Base-by-base conservation (phyloP, 2,113 vertebrate genomes). In the Myotis lucifugus region DNA sequence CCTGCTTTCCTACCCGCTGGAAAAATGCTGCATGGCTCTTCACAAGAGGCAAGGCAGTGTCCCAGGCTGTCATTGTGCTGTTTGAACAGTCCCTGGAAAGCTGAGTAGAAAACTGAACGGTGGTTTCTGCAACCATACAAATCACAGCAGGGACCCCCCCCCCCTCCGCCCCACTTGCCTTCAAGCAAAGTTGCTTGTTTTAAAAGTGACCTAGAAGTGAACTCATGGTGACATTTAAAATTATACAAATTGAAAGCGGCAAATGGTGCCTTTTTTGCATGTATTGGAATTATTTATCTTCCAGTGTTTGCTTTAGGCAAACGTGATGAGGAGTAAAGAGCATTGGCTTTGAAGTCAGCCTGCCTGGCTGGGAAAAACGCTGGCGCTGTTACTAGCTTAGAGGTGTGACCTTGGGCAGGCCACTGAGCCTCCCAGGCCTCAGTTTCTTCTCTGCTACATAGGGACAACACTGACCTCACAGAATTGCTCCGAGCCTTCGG, bases 171-270 rank as follows among this genome's bases (percentile, higher is more conserved):
- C 32, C 27, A 77, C 8, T 79, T 93, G 74, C 91, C 95, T 97
- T 97, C 70, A 91, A 94, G 92, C 85, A 77, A 97, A 97, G 96
- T 96, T 70, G 6, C 91, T 84, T 93, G 90, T 93, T 90, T 95
- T 85, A 96, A 91, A 96, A 88, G 76, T 95, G 92, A 97, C 95
- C 59, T 91, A 96, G 93, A 96, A 97, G 86, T 69, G 92, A 97
- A 93, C 95, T 96, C 93, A 87, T 52, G 40, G 34, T 94, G 97
- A 96, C 95, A 97, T 95, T 97, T 93, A 95, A 95, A 96, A 88
- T 95, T 61, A 87, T 67, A 95, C 82, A 90, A 70, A 85, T 81
- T 76, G 70, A 79, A 95, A 91, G 88, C 85, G 40, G 90, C 92
- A 88, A 84, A 42, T 56, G 90, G 73, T 86, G 79, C 78, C 67